A percentile compares a stretch with the other conserved stretches of the same genome.
phyloP scores from a whole-genome alignment of 2,888 invertebrate genomes.

The Melanchra persicariae region DNA sequence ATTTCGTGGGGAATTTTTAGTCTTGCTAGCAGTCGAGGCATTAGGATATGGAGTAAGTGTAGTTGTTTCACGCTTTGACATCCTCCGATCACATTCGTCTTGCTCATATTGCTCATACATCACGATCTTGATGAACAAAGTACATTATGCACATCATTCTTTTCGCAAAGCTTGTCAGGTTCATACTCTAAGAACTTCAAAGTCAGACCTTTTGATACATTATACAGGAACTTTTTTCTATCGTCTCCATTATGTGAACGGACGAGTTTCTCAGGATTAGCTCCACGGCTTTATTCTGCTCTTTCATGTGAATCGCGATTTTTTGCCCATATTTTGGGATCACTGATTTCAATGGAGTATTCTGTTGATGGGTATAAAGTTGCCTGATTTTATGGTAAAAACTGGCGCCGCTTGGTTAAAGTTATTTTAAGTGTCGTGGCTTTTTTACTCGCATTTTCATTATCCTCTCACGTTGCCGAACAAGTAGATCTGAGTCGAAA shows the following conservation, averaged over 20 bases:
- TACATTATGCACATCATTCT: background rate
- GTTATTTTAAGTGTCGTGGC: constrained; percentile 35
- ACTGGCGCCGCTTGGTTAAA: constrained; percentile 24
- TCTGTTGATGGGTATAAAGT: constrained; percentile 47
- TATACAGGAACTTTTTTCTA: constrained; percentile 63
- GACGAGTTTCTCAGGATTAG: constrained; percentile 61
- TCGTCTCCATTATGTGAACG: constrained; percentile 53
- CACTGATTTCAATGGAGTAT: constrained; percentile 59
- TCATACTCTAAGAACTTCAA: constrained; percentile 35
- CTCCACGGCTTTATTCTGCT: constrained; percentile 46
- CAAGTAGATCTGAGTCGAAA: background rate
- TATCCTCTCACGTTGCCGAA: background rate
- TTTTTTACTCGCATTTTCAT: constrained; percentile 23
- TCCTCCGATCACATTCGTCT: too few relatives aligned
- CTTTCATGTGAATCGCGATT: constrained; percentile 39
- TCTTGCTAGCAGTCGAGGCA: background rate
- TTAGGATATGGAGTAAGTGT: background rate
- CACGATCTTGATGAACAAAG: background rate
- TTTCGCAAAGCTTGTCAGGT: constrained; percentile 4
- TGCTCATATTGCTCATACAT: background rate
- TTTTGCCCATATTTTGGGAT: constrained; percentile 54
- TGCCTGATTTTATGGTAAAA: constrained; percentile 48
- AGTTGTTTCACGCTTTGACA: background rate
- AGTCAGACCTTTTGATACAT: constrained; percentile 57
- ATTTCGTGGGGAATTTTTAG: background rate